Conservation (phyloP, 2,797 vertebrate genomes). For the Poecilia picta region DNA sequence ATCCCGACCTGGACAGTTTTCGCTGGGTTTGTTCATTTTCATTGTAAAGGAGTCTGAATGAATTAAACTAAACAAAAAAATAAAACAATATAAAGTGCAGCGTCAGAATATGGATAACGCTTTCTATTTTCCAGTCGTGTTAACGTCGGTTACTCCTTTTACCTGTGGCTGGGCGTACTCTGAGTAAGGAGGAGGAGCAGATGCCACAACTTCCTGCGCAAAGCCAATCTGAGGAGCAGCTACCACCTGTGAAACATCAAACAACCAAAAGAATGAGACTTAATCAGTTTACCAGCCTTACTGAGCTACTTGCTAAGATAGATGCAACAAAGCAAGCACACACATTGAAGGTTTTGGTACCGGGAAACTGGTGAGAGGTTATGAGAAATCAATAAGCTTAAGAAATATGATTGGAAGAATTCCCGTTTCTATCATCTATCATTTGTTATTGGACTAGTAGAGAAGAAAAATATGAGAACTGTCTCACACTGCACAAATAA, state of each 20-base stretch:
- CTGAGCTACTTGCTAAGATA: not conserved
- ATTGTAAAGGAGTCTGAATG: not conserved
- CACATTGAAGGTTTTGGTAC: not conserved
- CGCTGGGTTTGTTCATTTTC: not conserved
- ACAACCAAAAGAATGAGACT: constrained; percentile 8
- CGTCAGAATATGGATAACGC: not conserved
- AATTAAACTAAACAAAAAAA: not conserved
- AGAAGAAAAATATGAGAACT: not conserved
- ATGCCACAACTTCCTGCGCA: constrained; percentile 83
- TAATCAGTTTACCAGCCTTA: not conserved
- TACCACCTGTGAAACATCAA: constrained; percentile 64
- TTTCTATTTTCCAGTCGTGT: not conserved
- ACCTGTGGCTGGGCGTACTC: constrained; percentile 90
- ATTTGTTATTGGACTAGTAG: no score
- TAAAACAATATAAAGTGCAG: not conserved
- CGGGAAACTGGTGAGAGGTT: not conserved
- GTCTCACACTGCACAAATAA: not conserved
- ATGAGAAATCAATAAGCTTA: not conserved
- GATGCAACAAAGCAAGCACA: not conserved
- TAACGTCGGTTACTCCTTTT: constrained; percentile 26
- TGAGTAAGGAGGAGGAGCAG: constrained; percentile 90
- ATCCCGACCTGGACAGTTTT: no score
- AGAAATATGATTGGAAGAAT: not conserved
- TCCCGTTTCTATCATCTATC: no score
- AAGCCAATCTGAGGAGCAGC: constrained; percentile 71